phyloP scores from a whole-genome alignment of 2,797 vertebrate genomes.

The Sciurus carolinensis region DNA sequence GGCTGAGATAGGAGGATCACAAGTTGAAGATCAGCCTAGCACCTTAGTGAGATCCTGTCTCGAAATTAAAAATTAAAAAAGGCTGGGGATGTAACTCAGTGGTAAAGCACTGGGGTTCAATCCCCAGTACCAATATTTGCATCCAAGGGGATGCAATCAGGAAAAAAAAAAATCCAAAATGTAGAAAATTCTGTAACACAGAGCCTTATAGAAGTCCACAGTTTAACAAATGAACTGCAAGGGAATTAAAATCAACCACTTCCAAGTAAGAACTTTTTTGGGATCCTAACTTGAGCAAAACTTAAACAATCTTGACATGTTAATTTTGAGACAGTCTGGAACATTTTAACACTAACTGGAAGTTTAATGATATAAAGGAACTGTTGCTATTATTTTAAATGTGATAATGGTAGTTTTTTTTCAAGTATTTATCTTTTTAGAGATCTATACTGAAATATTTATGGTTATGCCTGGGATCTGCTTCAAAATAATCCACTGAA shows the following conservation, averaged over 20 bases:
- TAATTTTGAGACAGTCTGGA: background rate
- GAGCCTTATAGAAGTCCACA: background rate
- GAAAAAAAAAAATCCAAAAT: conserved; percentile 34
- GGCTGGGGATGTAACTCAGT: no score
- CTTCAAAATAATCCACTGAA: conserved; percentile 27
- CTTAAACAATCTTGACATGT: background rate
- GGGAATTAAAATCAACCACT: background rate
- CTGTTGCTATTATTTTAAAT: background rate
- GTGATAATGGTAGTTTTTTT: background rate
- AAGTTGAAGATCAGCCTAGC: background rate
- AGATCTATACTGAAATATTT: conserved; percentile 32
- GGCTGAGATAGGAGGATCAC: background rate
- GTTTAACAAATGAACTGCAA: conserved; percentile 6
- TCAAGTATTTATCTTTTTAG: conserved; percentile 39
- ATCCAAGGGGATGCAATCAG: background rate
- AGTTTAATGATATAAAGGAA: conserved; percentile 4
- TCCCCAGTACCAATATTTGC: background rate
- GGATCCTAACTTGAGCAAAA: conserved; percentile 60
- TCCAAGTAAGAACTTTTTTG: conserved; percentile 30
- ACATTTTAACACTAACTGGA: background rate
- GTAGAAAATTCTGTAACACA: conserved; percentile 31
- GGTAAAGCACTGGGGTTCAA: no score
- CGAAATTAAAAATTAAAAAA: no score
- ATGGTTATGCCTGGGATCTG: background rate
- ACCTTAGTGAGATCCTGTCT: background rate